A percentile compares a stretch with the other conserved stretches of the same genome.
Evolutionary conservation across 2,113 vertebrate species (phyloP).

Genomic region (Illadopsis cleaveri): DNA sequence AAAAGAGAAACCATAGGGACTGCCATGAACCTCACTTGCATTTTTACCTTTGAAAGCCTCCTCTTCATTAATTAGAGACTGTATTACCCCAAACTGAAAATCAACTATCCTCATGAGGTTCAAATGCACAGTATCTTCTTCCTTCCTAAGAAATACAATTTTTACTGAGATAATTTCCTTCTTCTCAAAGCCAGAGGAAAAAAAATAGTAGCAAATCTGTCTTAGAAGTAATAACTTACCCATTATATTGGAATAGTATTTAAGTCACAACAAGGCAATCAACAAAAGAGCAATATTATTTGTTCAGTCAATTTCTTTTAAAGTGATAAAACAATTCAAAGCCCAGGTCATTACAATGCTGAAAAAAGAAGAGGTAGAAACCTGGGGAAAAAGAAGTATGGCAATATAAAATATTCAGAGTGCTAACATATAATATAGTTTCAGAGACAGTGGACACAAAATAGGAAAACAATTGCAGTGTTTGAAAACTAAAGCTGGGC

Average conservation of each 20-base stretch:
- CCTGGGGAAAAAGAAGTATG: not conserved
- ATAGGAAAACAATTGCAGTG: slow-evolving; percentile 54
- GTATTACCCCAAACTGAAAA: not conserved
- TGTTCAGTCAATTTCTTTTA: slow-evolving; percentile 48
- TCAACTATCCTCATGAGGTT: not conserved
- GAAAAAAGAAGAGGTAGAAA: slow-evolving; percentile 5
- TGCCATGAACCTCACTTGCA: not conserved
- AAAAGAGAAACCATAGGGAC: not conserved
- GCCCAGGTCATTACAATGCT: slow-evolving; percentile 24
- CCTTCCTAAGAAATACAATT: not conserved
- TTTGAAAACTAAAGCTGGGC: slow-evolving; percentile 32
- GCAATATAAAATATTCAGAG: slow-evolving; percentile 44
- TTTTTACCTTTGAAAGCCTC: not conserved
- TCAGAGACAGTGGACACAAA: slow-evolving; percentile 20
- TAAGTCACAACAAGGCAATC: slow-evolving; percentile 34
- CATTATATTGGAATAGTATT: slow-evolving; percentile 35
- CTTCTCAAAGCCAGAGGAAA: not conserved
- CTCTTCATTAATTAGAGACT: slow-evolving; percentile 3
- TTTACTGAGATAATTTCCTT: not conserved
- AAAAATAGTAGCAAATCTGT: not conserved
- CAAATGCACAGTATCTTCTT: not conserved
- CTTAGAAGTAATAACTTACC: slow-evolving; percentile 1
- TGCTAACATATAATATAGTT: slow-evolving; percentile 32
- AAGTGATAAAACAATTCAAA: slow-evolving; percentile 43
- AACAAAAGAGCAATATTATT: slow-evolving; percentile 43